These are phyloP conservation scores for Helicoverpa armigera DNA, from an alignment of 1,140 invertebrate species.

Conservation along the genomic window DNA sequence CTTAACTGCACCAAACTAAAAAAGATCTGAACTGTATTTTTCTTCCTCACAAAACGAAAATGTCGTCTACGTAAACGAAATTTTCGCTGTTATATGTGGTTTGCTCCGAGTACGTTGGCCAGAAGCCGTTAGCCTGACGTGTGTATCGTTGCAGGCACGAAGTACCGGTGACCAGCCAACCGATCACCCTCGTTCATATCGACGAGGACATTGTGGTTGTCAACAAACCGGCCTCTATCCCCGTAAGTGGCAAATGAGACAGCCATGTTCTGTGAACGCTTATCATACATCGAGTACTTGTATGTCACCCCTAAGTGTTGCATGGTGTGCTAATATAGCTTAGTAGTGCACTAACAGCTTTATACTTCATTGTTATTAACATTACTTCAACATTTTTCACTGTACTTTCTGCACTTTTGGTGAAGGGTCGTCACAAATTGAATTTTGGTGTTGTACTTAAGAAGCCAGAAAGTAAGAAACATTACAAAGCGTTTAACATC, in stretches of 20 bases:
- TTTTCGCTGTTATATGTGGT: constrained; percentile 30
- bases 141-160: constrained; percentile 96
- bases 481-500: constrained; percentile 21
- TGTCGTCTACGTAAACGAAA: constrained; percentile 1
- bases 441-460: constrained; percentile 16
- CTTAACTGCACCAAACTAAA: background rate
- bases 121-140: constrained; percentile 73
- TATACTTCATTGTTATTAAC: constrained; percentile 9
- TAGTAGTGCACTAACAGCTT: constrained; percentile 40
- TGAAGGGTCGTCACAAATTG: background rate
- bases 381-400: background rate
- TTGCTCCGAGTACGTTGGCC: constrained; percentile 63
- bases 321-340: constrained; percentile 54
- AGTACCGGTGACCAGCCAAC: constrained; percentile 97
- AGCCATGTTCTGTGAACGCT: constrained; percentile 87
- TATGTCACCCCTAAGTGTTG: constrained; percentile 57
- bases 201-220: constrained; percentile 99
- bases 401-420: background rate
- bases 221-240: constrained; percentile 99
- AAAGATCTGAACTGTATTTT: background rate
- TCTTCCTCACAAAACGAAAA: constrained; percentile 3
- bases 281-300: constrained; percentile 55
- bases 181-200: constrained; percentile 98
- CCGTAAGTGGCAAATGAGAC: constrained; percentile 95
- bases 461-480: background rate